These are phyloP conservation scores for Zeus faber DNA, from an alignment of 2,113 vertebrate genomes.

Conservation along the genomic window DNA sequence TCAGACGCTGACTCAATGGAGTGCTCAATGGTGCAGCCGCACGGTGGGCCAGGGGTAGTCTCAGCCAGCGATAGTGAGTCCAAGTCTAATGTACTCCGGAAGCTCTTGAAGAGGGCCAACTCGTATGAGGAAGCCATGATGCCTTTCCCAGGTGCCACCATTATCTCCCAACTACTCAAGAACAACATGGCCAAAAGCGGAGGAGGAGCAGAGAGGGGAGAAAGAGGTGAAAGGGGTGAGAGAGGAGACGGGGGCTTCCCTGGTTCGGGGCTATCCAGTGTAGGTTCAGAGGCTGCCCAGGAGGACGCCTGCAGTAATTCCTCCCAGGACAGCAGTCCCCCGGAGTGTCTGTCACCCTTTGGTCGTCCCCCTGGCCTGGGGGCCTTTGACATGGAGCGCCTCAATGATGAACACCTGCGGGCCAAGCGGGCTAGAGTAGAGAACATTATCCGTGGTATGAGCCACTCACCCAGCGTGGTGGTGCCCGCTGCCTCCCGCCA, in stretches of 20 bases:
- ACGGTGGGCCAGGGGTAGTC: slow-evolving; percentile 66
- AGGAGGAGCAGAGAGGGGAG: slow-evolving; percentile 64
- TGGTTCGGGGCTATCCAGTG: slow-evolving; percentile 91
- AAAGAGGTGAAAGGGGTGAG: slow-evolving; percentile 77
- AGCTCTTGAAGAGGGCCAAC: slow-evolving; percentile 99
- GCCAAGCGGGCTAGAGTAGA: slow-evolving; percentile 97
- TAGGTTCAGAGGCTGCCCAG: slow-evolving; percentile 92
- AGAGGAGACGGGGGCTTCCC: slow-evolving; percentile 85
- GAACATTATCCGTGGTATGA: slow-evolving; percentile 99
- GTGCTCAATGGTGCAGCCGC: slow-evolving; percentile 91
- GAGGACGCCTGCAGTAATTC: slow-evolving; percentile 98
- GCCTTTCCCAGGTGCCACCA: slow-evolving; percentile 97
- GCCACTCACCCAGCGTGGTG: slow-evolving; percentile 93
- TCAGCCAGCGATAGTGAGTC: slow-evolving; percentile 80
- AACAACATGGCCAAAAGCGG: slow-evolving; percentile 98
- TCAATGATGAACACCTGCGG: slow-evolving; percentile 96
- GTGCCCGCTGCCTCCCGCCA: slow-evolving; percentile 78
- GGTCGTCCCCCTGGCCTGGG: slow-evolving; percentile 87
- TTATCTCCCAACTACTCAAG: slow-evolving; percentile 99
- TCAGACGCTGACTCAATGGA: slow-evolving; percentile 91
- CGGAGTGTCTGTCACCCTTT: slow-evolving; percentile 96
- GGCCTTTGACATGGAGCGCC: slow-evolving; percentile 92
- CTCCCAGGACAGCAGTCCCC: slow-evolving; percentile 95
- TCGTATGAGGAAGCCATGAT: slow-evolving; percentile 99
- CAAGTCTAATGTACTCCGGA: slow-evolving; percentile 98